Base-by-base conservation (phyloP, 2,888 invertebrate genomes). In the Macropis europaea region DNA sequence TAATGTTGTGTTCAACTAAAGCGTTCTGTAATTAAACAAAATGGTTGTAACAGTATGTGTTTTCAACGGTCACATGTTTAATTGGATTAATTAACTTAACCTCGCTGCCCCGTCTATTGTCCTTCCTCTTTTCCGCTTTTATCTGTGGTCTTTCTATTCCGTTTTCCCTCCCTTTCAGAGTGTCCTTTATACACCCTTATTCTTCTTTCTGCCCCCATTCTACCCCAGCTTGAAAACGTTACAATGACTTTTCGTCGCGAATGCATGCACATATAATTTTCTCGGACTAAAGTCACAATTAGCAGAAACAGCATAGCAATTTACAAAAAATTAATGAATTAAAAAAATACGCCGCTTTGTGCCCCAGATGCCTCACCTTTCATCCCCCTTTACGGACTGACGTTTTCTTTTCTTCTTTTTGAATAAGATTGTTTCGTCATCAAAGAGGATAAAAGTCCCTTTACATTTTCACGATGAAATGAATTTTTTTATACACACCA, bases 51-150 rank as follows among this genome's bases (percentile, higher is more conserved):
- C n/a, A n/a, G n/a, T 28, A 9, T n/a, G 42, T 62, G 28, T 32
- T 38, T 42, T 53, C 45, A 52, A 63, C 66, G 63, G 24, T 63
- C 45, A 53, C 52, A 24, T 63, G 63, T 63, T 52, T 66, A 66
- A 66, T 66, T 66, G 63, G 66, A 63, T 66, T 66, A 66, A 66
- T 66, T 66, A 66, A 53, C 38, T 45, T 45, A 52, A 52, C 45
- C 26, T 38, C 28, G n/a, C 63, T 40, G 9, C 9, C 13, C 1
- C 36, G 11, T 4, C 9, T 38, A 15, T 13, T 17, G 38, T 36
- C 17, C 30, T 38, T 38, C 9, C 24, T 28, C 5, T 7, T 5
- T 52, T 4, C 17, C 7, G 36, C 43, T 62, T 66, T 53, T 43
- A 43, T 50, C 42, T 15, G 48, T 50, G 19, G 43, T 43, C 32